phyloP scores from a whole-genome alignment of 1,140 invertebrate species.

The Calephelis virginiensis region DNA sequence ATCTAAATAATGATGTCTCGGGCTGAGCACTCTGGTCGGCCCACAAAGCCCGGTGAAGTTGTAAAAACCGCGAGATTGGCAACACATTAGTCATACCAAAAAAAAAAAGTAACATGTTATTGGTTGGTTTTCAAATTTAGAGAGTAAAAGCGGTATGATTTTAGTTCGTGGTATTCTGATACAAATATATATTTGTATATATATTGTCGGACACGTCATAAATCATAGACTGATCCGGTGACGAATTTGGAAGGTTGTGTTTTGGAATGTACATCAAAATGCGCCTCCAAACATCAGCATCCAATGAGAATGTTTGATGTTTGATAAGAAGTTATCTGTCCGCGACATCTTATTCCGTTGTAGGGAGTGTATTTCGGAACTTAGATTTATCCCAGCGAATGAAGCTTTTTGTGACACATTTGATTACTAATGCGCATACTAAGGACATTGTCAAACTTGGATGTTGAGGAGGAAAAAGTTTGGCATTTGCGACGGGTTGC shows the following conservation, averaged over 20 bases:
- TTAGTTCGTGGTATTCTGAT: no score
- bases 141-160: no score
- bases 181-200: no score
- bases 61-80: no score
- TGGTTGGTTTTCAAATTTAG: no score
- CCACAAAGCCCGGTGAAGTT: no score
- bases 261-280: background rate
- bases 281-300: background rate
- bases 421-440: slow-evolving; percentile 13
- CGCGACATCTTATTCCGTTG: slow-evolving; percentile 1
- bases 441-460: slow-evolving; percentile 12
- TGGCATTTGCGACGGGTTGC: background rate
- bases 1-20: no score
- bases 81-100: no score
- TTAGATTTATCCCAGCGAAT: background rate
- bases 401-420: background rate
- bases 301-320: background rate
- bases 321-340: background rate
- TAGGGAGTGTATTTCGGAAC: background rate
- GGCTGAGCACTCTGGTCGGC: no score
- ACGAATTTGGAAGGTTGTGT: background rate
- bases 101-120: no score
- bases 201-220: no score
- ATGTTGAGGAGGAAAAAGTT: slow-evolving; percentile 1
- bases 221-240: background rate